Evolutionary conservation across 2,888 invertebrate genomes (phyloP), one percentile per base, ranked within the genome.

Genomic region (Trichopoda pennipes): DNA sequence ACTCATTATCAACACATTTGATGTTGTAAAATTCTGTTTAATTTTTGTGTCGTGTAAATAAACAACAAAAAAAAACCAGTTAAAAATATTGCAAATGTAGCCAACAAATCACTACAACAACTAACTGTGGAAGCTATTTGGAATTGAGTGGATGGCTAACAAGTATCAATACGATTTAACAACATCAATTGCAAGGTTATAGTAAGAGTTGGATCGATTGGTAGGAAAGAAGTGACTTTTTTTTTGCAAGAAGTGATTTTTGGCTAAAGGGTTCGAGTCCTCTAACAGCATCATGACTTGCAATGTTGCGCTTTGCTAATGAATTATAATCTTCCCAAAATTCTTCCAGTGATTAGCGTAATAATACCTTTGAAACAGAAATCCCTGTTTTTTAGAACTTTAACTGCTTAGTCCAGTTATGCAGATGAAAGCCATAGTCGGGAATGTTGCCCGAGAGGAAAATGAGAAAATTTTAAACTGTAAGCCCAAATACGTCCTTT

Each of bases 151-250:
- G 61, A 19, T 14, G 55, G 14, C 8, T 9, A 23, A 63, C 61
- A 78, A 78, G 78, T 77, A 78, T 82, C 81, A 82, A 82, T 82
- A 78, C 66, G 75, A 75, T 78, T 81, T 70, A 81, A 82, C 74
- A 78, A 70, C 81, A 61, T 68, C 68, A 81, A 81, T 77, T 68
- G 58, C 75, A 60, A 44, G 70, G 47, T 58, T 66, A 49, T 14
- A 8, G 38, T 63, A 12, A 12, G 12, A 38, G 38, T 38, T 10
- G 10, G 12, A 38, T 4, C 14, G 47, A 3, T 19, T 32, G 12
- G 35, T 16, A 14, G 21, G 28, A 28, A 28, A 28, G 4, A 16
- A 44, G 2, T 14, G 4, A 16, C 12, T 16, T 16, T 16, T 16
- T 44, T 4, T 28, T 7, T 28, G 6, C 3, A 28, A 28, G 3